A percentile compares a stretch with the other conserved stretches of the same genome.
phyloP scores from a whole-genome alignment of 2,797 vertebrate genomes.

The Craterocephalus amniculus region DNA sequence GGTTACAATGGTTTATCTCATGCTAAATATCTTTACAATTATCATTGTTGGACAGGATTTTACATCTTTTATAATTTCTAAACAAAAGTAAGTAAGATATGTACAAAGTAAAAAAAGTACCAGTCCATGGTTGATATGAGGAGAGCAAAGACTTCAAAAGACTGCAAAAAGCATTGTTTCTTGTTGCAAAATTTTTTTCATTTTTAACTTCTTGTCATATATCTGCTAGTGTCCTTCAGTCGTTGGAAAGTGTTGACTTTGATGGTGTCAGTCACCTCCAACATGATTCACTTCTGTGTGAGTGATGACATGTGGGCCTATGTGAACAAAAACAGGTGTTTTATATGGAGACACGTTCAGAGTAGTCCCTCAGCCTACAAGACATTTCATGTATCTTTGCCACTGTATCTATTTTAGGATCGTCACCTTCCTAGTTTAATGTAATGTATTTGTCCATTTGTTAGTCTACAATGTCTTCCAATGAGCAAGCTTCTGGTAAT shows the following conservation, averaged over 20 bases:
- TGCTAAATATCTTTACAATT: no score
- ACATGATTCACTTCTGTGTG: neutral
- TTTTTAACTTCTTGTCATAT: neutral
- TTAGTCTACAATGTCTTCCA: neutral
- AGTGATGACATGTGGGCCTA: slow-evolving; percentile 35
- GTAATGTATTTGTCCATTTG: neutral
- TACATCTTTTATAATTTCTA: no score
- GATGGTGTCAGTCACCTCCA: neutral
- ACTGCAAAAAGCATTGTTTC: neutral
- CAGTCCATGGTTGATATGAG: neutral
- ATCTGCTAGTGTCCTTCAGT: neutral
- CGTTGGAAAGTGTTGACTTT: neutral
- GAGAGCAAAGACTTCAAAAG: neutral
- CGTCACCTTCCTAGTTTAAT: neutral
- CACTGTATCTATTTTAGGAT: neutral
- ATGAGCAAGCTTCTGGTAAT: neutral
- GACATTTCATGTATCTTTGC: neutral
- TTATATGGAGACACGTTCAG: neutral
- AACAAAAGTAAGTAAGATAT: neutral
- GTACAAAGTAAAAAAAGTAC: neutral
- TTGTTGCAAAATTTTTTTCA: neutral
- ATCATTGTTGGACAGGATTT: no score
- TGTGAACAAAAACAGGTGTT: slow-evolving; percentile 5
- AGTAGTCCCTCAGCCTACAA: neutral
- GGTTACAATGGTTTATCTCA: no score